Base-by-base conservation (phyloP, 2,113 vertebrate species). In the Ochotona princeps region DNA sequence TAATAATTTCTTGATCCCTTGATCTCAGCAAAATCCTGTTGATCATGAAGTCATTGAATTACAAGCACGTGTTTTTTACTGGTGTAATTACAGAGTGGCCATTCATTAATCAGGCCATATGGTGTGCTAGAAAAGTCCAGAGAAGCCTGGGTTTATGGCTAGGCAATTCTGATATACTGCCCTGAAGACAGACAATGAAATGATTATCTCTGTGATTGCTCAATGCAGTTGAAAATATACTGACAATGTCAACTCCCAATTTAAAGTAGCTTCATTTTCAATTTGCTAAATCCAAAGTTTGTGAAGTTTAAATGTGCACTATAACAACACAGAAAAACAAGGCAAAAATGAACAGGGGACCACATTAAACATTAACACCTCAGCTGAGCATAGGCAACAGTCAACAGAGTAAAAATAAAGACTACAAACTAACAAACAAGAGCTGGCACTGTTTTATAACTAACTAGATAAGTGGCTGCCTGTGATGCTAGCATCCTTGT, bases 1-100 rank as follows among this genome's bases (percentile, higher is more conserved):
- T 88, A 90, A 90, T 96, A 61, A 96, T 5, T 82, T 69, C 7
- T 84, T 67, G 35, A 93, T 89, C 54, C 15, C 20, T 94, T 91
- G 35, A 76, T 93, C 44, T 89, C 66, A 73, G 38, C 23, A 83
- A 83, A 91, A 89, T 87, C 35, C 32, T 85, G 10, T 76, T 80
- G 72, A 79, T 81, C 82, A 67, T 49, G 89, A 18, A 95, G 69
- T 51, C 17, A 63, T 15, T 54, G 78, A 87, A 80, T 84, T 93
- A 73, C 60, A 93, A 89, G 60, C 60, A 86, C 83, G 66, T 88
- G 79, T 72, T 66, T 44, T 49, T 61, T 91, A 84, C 57, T 84
- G 69, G 49, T 78, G 38, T 91, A 72, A 83, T 70, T 44, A 91
- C 11, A 81, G 78, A 93, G 63, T 57, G 25, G 18, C 66, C 61